Conservation (phyloP, 2,113 vertebrate genomes). For the Amphiprion percula region DNA sequence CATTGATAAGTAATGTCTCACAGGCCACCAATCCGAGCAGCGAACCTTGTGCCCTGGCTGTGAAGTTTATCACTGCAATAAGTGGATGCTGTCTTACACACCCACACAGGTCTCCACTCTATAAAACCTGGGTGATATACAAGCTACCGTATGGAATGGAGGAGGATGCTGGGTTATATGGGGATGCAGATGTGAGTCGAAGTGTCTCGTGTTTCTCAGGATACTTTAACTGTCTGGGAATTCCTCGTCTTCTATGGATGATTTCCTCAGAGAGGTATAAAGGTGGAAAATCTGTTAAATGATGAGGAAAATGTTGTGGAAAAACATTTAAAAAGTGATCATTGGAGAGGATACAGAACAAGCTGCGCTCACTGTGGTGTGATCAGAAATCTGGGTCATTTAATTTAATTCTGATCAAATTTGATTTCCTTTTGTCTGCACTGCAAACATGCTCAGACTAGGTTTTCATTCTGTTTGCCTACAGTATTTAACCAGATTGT, state of each 20-base stretch:
- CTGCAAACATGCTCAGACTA: not conserved
- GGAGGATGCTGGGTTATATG: conserved; percentile 44
- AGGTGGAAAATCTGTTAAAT: conserved; percentile 65
- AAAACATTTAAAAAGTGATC: conserved; percentile 50
- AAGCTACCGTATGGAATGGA: conserved; percentile 61
- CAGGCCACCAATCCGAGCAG: conserved; percentile 53
- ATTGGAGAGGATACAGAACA: conserved; percentile 28
- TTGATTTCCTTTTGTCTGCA: conserved; percentile 6
- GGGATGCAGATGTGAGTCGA: conserved; percentile 52
- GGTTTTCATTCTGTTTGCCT: not conserved
- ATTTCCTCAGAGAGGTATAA: conserved; percentile 57
- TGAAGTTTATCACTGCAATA: conserved; percentile 62
- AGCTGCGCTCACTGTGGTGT: conserved; percentile 22
- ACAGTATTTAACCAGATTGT: not conserved
- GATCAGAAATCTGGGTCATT: conserved; percentile 47
- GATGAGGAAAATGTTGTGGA: conserved; percentile 62
- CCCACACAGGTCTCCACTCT: conserved; percentile 34
- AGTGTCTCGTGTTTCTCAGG: conserved; percentile 55
- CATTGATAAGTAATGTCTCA: conserved; percentile 83
- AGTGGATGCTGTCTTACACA: conserved; percentile 26
- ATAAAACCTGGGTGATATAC: conserved; percentile 60
- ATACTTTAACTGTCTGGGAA: conserved; percentile 62
- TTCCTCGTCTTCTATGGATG: conserved; percentile 45
- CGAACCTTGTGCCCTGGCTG: conserved; percentile 58
- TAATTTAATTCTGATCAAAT: conserved; percentile 28